Conservation (phyloP, 2,888 invertebrate species). For the Rhagonycha fulva region DNA sequence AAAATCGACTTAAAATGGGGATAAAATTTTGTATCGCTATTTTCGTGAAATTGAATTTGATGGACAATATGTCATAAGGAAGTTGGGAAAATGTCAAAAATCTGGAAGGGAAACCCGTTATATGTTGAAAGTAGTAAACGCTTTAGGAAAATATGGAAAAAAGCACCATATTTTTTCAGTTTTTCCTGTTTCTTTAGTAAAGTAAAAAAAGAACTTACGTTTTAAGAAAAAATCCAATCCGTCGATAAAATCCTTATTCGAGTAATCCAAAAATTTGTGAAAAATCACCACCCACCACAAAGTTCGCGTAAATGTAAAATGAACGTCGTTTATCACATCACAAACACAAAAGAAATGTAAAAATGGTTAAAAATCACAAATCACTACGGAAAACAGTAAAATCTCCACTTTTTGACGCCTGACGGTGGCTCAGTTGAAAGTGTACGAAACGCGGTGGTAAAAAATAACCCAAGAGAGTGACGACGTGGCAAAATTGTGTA, state of each 20-base stretch:
- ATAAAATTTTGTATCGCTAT: background rate
- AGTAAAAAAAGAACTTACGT: background rate
- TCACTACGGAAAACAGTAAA: background rate
- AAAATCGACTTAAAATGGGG: background rate
- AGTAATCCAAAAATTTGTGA: background rate
- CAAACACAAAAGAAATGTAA: background rate
- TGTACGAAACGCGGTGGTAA: background rate
- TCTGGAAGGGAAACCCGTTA: background rate
- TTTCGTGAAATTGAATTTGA: background rate
- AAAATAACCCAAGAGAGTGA: conserved; percentile 2
- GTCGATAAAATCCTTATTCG: background rate
- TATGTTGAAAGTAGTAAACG: background rate
- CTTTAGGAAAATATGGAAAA: background rate
- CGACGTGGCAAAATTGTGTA: conserved; percentile 41
- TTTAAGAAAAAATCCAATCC: background rate
- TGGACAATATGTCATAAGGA: background rate
- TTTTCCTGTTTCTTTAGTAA: background rate
- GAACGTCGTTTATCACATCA: background rate
- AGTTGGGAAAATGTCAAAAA: background rate
- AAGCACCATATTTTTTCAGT: background rate
- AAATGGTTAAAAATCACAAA: background rate
- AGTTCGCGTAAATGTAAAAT: background rate
- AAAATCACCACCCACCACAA: background rate
- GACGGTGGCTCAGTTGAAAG: background rate
- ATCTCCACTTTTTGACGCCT: background rate